These are phyloP conservation scores for Enteromius mattozi DNA, from an alignment of 2,797 vertebrate species.

Conservation along the genomic window DNA sequence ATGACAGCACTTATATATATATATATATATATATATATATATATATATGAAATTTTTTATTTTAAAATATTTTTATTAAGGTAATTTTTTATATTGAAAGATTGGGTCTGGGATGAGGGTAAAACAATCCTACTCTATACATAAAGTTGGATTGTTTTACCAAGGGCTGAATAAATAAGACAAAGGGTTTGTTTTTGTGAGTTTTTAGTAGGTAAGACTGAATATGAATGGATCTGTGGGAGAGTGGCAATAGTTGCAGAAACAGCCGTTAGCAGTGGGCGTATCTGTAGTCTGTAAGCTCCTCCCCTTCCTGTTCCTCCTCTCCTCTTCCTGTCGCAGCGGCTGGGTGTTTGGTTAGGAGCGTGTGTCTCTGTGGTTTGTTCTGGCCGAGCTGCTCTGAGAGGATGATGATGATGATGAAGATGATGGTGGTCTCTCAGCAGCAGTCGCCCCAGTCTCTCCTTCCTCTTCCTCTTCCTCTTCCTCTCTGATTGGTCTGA, in stretches of 20 bases:
- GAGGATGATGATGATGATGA: constrained; percentile 45
- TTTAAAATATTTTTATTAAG: too few relatives aligned
- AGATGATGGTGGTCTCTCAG: constrained; percentile 59
- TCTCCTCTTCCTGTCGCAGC: constrained; percentile 56
- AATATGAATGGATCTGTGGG: not conserved
- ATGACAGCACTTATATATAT: not conserved
- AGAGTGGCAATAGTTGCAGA: not conserved
- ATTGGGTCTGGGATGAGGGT: not conserved
- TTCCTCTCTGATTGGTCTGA: constrained; percentile 61
- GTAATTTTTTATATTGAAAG: too few relatives aligned
- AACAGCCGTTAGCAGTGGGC: not conserved
- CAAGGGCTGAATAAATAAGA: not conserved
- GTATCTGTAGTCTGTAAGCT: constrained; percentile 1
- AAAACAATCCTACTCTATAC: not conserved
- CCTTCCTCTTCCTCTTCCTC: constrained; percentile 30
- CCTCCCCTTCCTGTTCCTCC: constrained; percentile 39
- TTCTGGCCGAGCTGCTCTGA: constrained; percentile 76
- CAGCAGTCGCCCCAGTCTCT: constrained; percentile 58
- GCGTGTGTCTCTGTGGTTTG: constrained; percentile 67
- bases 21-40: too few relatives aligned
- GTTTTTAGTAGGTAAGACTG: not conserved
- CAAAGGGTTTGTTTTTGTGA: not conserved
- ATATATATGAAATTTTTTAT: too few relatives aligned
- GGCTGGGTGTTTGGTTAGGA: constrained; percentile 69
- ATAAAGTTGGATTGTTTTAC: not conserved